Conservation (phyloP, 2,113 vertebrate genomes). For the Heptranchias perlo region DNA sequence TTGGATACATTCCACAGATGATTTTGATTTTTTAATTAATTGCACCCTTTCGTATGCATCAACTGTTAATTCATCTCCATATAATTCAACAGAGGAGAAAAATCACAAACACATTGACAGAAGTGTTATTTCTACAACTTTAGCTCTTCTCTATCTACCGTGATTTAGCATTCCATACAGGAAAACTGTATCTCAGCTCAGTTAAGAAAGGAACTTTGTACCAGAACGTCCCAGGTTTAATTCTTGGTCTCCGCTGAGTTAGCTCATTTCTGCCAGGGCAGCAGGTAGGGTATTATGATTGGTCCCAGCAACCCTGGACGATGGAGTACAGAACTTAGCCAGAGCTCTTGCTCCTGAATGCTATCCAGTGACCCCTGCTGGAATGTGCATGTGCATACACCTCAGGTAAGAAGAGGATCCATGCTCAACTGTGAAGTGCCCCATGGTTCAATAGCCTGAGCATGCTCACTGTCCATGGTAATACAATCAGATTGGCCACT, state of each 20-base stretch:
- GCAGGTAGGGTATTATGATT: neutral
- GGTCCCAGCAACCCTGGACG: no score
- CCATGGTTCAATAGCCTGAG: neutral
- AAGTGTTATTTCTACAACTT: slow-evolving; percentile 18
- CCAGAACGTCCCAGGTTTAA: neutral
- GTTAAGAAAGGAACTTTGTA: neutral
- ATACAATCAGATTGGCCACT: neutral
- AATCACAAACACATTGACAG: slow-evolving; percentile 35
- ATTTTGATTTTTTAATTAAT: slow-evolving; percentile 37
- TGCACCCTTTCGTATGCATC: slow-evolving; percentile 29
- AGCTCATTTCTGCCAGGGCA: neutral
- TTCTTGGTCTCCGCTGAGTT: neutral
- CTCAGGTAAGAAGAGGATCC: neutral
- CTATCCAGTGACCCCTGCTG: neutral
- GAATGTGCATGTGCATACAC: neutral
- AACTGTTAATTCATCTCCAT: slow-evolving; percentile 23
- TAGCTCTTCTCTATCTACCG: neutral
- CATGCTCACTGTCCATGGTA: no score
- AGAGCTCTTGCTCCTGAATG: neutral
- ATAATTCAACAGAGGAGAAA: neutral
- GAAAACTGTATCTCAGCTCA: neutral
- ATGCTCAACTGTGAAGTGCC: neutral
- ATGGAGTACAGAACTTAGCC: neutral
- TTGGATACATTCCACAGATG: slow-evolving; percentile 29
- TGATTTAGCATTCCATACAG: neutral